Evolutionary conservation across 1,140 invertebrate species (phyloP).

Genomic region (Drosophila sp.): DNA sequence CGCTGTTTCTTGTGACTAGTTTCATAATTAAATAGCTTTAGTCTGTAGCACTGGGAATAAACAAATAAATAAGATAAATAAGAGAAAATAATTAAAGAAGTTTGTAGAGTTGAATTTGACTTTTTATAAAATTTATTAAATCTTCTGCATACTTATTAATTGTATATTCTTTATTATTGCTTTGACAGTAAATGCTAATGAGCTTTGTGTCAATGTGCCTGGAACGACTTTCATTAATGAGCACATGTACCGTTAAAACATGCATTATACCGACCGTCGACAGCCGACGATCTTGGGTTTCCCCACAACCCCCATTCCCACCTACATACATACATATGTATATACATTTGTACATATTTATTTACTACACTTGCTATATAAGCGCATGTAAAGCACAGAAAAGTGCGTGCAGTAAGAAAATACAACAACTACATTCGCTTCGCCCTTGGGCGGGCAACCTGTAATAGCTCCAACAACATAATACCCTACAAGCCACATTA

Average conservation of each 20-base stretch:
- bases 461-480: constrained; percentile 45
- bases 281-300: constrained; percentile 7
- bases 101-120: neutral
- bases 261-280: constrained; percentile 1
- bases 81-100: no score
- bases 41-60: no score
- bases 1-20: no score
- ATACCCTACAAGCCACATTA: constrained; percentile 57
- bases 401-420: constrained; percentile 37
- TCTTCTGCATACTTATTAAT: constrained; percentile 1
- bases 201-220: constrained; percentile 15
- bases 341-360: constrained; percentile 4
- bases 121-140: neutral
- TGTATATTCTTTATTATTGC: neutral
- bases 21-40: no score
- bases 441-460: constrained; percentile 58
- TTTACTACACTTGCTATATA: neutral
- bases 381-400: constrained; percentile 8
- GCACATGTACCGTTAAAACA: constrained; percentile 15
- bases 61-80: no score
- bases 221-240: constrained; percentile 14
- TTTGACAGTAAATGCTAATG: constrained; percentile 14
- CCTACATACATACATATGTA: neutral
- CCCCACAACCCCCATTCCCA: neutral
- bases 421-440: constrained; percentile 53